A percentile compares a stretch with the other conserved stretches of the same genome.
Conservation (phyloP, 2,113 vertebrate species). For the Varanus salvator region DNA sequence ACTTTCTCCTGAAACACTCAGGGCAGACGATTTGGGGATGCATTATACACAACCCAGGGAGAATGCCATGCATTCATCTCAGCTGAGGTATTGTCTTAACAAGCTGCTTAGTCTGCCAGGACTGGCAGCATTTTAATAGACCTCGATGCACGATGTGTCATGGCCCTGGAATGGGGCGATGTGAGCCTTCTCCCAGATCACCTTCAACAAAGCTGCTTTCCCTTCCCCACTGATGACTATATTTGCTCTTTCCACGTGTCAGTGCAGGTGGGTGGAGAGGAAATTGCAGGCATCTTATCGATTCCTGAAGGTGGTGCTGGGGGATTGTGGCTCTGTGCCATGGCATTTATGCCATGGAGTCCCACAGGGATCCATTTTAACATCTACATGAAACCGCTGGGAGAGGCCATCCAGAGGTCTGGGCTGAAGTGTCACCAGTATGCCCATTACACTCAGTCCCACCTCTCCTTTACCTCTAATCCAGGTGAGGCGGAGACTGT, state of each 20-base stretch:
- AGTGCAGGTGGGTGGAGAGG: no score
- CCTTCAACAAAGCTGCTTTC: background rate
- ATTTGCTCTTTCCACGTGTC: background rate
- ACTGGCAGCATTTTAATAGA: background rate
- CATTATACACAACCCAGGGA: slow-evolving; percentile 12
- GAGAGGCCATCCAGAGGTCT: no score
- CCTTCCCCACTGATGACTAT: background rate
- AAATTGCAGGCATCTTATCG: background rate
- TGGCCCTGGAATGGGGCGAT: fast-evolving
- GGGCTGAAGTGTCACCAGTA: no score
- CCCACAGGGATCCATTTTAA: no score
- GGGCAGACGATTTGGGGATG: background rate
- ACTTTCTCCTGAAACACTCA: background rate
- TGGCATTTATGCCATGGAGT: no score
- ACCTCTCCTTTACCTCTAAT: no score
- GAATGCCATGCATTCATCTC: slow-evolving; percentile 22
- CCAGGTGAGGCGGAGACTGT: no score
- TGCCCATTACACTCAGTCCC: no score
- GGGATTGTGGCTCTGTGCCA: no score
- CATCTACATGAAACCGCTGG: no score
- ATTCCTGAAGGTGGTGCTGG: background rate
- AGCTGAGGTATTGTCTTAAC: slow-evolving; percentile 26
- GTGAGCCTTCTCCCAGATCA: background rate
- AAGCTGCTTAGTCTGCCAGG: background rate
- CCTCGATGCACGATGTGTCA: fast-evolving